Base-by-base conservation (phyloP, 1,140 invertebrate genomes). In the Apis laboriosa region DNA sequence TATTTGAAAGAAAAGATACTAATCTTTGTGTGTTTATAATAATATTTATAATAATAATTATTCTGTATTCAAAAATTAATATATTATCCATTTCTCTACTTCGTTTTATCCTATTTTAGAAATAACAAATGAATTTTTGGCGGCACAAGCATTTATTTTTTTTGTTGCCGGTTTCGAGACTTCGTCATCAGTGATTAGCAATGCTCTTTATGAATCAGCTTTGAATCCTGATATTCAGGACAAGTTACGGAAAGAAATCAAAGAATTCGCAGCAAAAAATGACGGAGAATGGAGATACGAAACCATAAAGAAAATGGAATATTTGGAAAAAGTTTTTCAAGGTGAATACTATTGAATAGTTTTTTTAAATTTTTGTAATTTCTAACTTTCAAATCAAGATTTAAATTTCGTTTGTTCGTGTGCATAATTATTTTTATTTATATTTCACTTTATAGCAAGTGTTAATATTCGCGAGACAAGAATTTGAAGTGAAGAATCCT, bases 151-250 rank as follows among this genome's bases (percentile, higher is more conserved):
- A 0, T 90, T 93, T 43, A 60, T 94, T 12, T 94, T 95, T 56
- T 91, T 95, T 66, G 28, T 94, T 2, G 95, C 95, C 70, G 95
- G 95, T 51, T 96, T 94, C 74, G 95, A 96, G 77, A 96, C 96
- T 0, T 95, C 95, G 4, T 94, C 95, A 8, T 91, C 92, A 4
- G 92, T 95, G 0, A 90, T 96, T 15, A 91, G 90, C n/a, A 92
- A 93, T 77, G 83, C 91, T 9, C 76, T 94, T 2, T 94, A 92
- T 43, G 92, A 93, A 75, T 87, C 96, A 55, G 95, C 96, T 4
- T 85, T 90, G 34, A 88, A 96, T 89, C 94, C 92, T n/a, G 92
- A 95, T 9, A 84, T 94, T 24, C 95, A 96, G 83, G 88, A 94
- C 15, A 93, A 92, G 82, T 68, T 96, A 8, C 88, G 92, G 11